Evolutionary conservation across 37 sponge, comb jelly and placozoan species (phyloP), one percentile per base, ranked within the genome.

Genomic region (Oscarella lobularis): DNA sequence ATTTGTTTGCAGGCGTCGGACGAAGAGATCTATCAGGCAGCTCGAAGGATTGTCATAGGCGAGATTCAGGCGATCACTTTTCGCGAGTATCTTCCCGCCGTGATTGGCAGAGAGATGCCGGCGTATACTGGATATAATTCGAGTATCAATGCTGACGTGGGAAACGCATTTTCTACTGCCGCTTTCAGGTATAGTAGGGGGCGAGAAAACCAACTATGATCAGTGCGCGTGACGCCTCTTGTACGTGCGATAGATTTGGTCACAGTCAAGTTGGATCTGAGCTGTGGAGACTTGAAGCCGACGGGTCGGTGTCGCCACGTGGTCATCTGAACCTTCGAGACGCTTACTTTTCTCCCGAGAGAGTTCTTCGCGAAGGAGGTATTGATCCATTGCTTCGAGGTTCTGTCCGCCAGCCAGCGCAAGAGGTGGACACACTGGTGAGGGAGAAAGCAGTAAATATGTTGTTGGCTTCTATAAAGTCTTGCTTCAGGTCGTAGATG

Each of bases 1-100:
- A n/a, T n/a, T n/a, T n/a, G n/a, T n/a, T n/a, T 68, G 71, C 71
- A 68, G 71, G 71, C 71, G 31, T 76, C 83, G 9, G 98, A 96
- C 66, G 90, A 96, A 69, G 77, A 72, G 20, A 29, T 92, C 27
- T 96, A 84, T 74, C 88, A 96, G 66, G 87, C 82, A 34, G 78
- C 90, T 1, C 76, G 98, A 41, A 85, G 73, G 69, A 90, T 92
- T 0, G 90, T 96, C 34, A 88, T 85, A n/a, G 93, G 86, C 20
- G 74, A 80, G 39, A 77, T 90, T 34, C 98, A 96, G 74, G 79
- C 79, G 37, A 90, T 95, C 40, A 75, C 82, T 3, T 95, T 83
- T 75, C 37, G 79, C 5, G 91, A 90, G 27, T 95, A 82, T 67
- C 83, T 95, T 20, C 91, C 90, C 33, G 65, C 38, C 0, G 27